Conservation (phyloP, 2,888 invertebrate genomes). For the Spisula solida region DNA sequence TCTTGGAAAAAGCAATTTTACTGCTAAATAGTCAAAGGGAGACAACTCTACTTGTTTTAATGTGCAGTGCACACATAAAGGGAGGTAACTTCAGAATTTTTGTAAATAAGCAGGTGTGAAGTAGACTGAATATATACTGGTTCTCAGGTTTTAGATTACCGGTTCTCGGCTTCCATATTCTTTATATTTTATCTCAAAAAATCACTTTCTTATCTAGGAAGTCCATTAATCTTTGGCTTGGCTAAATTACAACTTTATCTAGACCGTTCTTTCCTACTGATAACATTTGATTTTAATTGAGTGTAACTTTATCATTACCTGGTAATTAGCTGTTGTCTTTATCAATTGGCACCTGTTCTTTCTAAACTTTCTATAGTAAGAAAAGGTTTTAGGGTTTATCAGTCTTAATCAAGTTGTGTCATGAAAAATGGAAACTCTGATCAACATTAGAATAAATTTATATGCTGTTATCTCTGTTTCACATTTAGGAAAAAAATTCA, state of each 20-base stretch:
- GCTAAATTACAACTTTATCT: conserved; percentile 41
- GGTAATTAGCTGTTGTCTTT: conserved; percentile 41
- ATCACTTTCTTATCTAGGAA: background rate
- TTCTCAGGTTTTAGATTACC: background rate
- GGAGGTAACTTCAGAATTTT: background rate
- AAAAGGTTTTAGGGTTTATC: background rate
- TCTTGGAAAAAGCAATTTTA: no score
- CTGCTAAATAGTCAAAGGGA: conserved; percentile 1
- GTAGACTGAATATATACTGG: background rate
- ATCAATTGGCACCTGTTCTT: conserved; percentile 56
- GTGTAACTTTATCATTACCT: conserved; percentile 43
- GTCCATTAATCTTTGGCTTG: conserved; percentile 29
- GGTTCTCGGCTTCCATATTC: background rate
- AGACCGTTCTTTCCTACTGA: conserved; percentile 26
- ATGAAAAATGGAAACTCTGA: background rate
- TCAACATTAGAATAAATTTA: background rate
- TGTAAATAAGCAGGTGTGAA: background rate
- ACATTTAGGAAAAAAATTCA: background rate
- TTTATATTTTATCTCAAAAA: background rate
- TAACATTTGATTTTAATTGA: conserved; percentile 51
- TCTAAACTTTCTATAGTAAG: background rate
- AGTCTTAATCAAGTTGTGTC: background rate
- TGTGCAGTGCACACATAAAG: background rate
- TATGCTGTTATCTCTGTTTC: conserved; percentile 2
- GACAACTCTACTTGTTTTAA: background rate